Percentiles rank a stretch among this genome's conserved stretches.
Evolutionary conservation across 2,797 vertebrate genomes (phyloP).

Genomic region (Argentina silus): DNA sequence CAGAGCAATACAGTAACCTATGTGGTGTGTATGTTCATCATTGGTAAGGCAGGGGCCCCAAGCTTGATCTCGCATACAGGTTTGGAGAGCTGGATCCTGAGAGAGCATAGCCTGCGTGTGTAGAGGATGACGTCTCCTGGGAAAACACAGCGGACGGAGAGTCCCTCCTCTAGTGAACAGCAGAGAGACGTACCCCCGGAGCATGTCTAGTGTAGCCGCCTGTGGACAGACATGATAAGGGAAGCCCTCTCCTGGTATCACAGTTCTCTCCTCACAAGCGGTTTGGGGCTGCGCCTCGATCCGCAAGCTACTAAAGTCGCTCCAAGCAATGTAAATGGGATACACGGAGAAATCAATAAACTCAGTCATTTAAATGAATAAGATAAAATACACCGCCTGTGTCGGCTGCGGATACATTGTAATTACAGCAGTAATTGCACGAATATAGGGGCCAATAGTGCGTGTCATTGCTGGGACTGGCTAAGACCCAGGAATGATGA

Average conservation of each 20-base stretch:
- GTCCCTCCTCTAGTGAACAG: too few species aligned
- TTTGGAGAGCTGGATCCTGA: too few species aligned
- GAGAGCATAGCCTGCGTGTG: too few species aligned
- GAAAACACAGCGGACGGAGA: too few species aligned
- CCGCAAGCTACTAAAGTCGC: not conserved
- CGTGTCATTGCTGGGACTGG: conserved; percentile 8
- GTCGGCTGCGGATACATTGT: not conserved
- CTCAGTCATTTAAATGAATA: conserved; percentile 17
- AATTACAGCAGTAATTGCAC: not conserved
- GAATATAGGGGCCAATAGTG: not conserved
- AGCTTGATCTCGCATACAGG: too few species aligned
- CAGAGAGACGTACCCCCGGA: too few species aligned
- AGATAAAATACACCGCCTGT: not conserved
- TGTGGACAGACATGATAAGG: too few species aligned
- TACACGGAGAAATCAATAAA: not conserved
- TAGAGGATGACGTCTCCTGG: too few species aligned
- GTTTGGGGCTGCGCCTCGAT: not conserved
- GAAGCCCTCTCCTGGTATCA: too few species aligned
- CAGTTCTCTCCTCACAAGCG: too few species aligned
- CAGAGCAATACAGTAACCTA: not conserved
- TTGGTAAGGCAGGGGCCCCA: not conserved
- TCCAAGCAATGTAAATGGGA: not conserved
- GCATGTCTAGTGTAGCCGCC: too few species aligned
- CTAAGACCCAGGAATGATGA: not conserved
- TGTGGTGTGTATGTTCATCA: too few species aligned